A percentile compares a stretch with the other conserved stretches of the same genome.
These are phyloP conservation scores for Trinorchestia longiramus DNA, from an alignment of 1,140 invertebrate genomes.

Conservation along the genomic window DNA sequence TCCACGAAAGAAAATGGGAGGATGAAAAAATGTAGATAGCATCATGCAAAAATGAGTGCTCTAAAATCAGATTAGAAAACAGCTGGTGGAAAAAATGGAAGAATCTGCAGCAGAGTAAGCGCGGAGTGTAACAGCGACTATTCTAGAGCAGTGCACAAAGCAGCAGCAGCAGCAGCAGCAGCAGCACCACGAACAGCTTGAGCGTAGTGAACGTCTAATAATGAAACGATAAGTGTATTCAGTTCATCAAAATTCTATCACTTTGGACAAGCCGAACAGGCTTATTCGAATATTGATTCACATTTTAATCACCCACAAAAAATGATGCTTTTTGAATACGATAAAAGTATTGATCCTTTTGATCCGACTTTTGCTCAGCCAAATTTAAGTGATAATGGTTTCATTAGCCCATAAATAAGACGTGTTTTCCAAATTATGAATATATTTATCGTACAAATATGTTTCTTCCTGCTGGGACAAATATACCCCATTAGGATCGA, in stretches of 20 bases:
- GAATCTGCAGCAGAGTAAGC: not conserved
- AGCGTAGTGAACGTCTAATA: too few relatives aligned
- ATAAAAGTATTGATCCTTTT: too few relatives aligned
- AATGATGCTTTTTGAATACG: not conserved
- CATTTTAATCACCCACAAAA: not conserved
- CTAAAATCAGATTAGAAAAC: not conserved
- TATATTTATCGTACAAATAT: too few relatives aligned
- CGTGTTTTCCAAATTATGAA: too few relatives aligned
- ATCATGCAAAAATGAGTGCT: not conserved
- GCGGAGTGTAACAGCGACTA: not conserved
- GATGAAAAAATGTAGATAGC: not conserved
- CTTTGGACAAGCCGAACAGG: not conserved
- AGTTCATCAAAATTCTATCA: not conserved
- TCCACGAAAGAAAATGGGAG: not conserved
- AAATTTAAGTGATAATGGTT: too few relatives aligned
- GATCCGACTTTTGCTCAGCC: too few relatives aligned
- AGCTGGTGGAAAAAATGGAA: not conserved
- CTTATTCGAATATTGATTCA: not conserved
- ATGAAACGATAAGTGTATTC: not conserved
- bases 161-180: not conserved
- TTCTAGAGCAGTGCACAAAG: not conserved
- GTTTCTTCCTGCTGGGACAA: too few relatives aligned
- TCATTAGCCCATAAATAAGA: too few relatives aligned
- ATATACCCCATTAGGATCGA: too few relatives aligned
- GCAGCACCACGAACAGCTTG: too few relatives aligned